Evolutionary conservation across 2,797 vertebrate species (phyloP), one percentile per base, ranked within the genome.

Genomic region (Dendrocincla fuliginosa): DNA sequence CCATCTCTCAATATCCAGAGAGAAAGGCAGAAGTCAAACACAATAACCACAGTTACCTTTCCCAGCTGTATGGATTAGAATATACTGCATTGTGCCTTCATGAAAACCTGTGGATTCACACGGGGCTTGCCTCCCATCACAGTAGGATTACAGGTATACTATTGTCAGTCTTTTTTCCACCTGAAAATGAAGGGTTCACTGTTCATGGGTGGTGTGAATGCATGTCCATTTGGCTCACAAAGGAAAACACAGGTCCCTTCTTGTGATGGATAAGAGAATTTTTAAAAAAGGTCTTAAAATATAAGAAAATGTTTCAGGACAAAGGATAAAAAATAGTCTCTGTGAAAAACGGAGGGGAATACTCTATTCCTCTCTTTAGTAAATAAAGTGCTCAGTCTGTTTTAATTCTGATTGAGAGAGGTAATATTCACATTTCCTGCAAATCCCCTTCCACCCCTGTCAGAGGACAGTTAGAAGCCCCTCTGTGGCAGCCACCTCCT

Each of bases 381-480:
- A 91, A 96, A 92, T 52, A 41, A 84, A 89, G 47, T 24, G 16
- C 53, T 81, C 49, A 84, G 57, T 46, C 32, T 78, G 47, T 74
- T 90, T 95, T 93, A 91, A 96, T 95, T 95, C 56, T 7, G 11
- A 18, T 27, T 65, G 37, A 87, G 55, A 61, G 46, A 49, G 53
- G 30, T 5, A 79, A 87, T 57, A 78, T 32, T 65, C 78, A 37
- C 68, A 42, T 88, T 68, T 94, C 32, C 44, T 16, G 13, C 3
- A 25, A 89, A 77, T 90, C 42, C 75, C 39, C 55, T 63, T 78
- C 68, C 78, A 81, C 27, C 50, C 33, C 64, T 89, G 32, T 42
- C 68, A 90, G 95, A 91, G 60, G 79, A 90, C 65, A 82, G 89
- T 83, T 68, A 53, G 5, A 8, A 87, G 73, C 55, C 65, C 80